Base-by-base conservation (phyloP, 2,113 vertebrate species). In the Muntiacus reevesi region DNA sequence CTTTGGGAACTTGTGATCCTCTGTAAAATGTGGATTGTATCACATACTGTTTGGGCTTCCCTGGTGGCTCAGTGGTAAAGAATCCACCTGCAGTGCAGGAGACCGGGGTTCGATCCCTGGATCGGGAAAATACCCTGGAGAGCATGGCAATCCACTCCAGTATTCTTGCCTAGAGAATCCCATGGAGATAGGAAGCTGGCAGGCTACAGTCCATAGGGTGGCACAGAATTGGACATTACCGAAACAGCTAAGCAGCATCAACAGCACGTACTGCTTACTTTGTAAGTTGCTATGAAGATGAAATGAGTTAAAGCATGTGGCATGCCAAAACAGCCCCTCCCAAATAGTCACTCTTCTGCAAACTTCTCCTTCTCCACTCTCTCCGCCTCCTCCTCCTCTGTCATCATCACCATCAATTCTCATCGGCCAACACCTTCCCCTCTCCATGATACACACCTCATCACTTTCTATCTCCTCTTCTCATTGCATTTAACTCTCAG, bases 371-470 rank as follows among this genome's bases (percentile, higher is more conserved):
- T 28, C 78, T 52, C 45, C 28, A 33, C 10, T n/a, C 5, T 23
- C n/a, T 71, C 67, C 19, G 0, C 67, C 19, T 52, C 47, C 30
- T 79, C 43, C 43, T n/a, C 47, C 47, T 52, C 79, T 28, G 25
- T 67, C 10, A 16, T 30, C 16, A 27, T n/a, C 50, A 43, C 33
- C 45, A 21, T 7, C 57, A 5, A 4, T 79, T 83, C 43, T 86
- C 21, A 40, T 25, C 7, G 19, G 12, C 19, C 45, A 78, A 60
- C 2, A 17, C 12, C 19, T 59, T 76, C 25, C 50, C 15, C 10
- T 6, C 10, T 60, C 19, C 2, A 0, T 28, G 1, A n/a, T 23
- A 13, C 3, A 3, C 0, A 45, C 16, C 4, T 74, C 4, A 1
- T 11, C 33, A 16, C 27, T 52, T 76, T 57, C 60, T 7, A 25